Evolutionary conservation across 2,888 invertebrate species (phyloP).

Genomic region (Scrobipalpa atriplicella): DNA sequence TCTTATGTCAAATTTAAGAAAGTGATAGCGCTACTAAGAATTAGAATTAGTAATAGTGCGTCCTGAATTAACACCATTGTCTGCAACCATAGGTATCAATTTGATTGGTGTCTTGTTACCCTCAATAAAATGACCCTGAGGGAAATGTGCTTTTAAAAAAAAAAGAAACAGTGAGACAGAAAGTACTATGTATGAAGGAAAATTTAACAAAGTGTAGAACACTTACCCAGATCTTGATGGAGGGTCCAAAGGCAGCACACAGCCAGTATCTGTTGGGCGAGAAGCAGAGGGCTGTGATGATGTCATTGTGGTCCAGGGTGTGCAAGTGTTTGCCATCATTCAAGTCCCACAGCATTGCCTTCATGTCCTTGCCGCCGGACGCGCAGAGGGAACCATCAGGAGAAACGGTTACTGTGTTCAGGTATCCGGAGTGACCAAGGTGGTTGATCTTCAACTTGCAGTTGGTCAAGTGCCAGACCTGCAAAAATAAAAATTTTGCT

Average conservation of each 20-base stretch:
- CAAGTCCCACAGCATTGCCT: slow-evolving; percentile 99
- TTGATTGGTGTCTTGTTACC: too few species aligned
- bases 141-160: neutral
- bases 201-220: neutral
- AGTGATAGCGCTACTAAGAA: too few species aligned
- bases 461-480: slow-evolving; percentile 99
- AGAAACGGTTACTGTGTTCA: slow-evolving; percentile 99
- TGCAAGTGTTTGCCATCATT: slow-evolving; percentile 99
- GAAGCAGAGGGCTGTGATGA: slow-evolving; percentile 99
- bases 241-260: slow-evolving; percentile 98
- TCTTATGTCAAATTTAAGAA: too few species aligned
- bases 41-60: too few species aligned
- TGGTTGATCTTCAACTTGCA: slow-evolving; percentile 99
- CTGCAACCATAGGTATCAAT: too few species aligned
- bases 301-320: slow-evolving; percentile 98
- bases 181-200: neutral
- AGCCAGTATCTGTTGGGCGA: slow-evolving; percentile 99
- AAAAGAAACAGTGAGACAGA: neutral
- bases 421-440: slow-evolving; percentile 97
- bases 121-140: too few species aligned
- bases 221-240: slow-evolving; percentile 98
- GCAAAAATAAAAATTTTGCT: slow-evolving; percentile 33
- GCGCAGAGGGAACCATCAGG: slow-evolving; percentile 99
- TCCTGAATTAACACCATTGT: too few species aligned
- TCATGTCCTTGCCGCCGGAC: slow-evolving; percentile 99